phyloP scores from a whole-genome alignment of 2,888 invertebrate genomes.

The Griposia aprilina region DNA sequence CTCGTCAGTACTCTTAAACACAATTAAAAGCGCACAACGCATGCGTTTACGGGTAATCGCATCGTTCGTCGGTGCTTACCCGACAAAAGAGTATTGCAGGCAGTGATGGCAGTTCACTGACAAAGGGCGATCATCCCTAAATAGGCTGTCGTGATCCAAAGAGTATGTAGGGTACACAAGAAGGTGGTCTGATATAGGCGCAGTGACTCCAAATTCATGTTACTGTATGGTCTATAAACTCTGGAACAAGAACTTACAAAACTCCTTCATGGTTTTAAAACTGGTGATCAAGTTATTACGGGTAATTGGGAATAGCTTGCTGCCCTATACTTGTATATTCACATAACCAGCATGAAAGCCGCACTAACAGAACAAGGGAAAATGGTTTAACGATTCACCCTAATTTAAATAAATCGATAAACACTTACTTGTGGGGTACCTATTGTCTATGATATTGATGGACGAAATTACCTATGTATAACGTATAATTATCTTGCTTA shows the following conservation, averaged over 20 bases:
- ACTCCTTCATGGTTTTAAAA: background rate
- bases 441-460: background rate
- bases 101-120: background rate
- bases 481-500: background rate
- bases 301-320: background rate
- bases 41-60: background rate
- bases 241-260: background rate
- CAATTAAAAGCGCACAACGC: background rate
- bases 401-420: background rate
- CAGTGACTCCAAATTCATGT: background rate
- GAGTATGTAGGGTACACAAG: background rate
- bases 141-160: background rate
- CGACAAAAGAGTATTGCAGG: background rate
- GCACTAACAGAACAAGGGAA: background rate
- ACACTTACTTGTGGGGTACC: background rate
- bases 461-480: background rate
- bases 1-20: background rate
- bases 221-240: background rate
- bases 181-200: background rate
- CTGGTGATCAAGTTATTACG: background rate
- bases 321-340: background rate
- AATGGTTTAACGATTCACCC: background rate
- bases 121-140: background rate
- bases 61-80: background rate
- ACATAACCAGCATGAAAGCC: constrained; percentile 4